Evolutionary conservation across 2,888 invertebrate species (phyloP).

Genomic region (Perizoma affinitatum): DNA sequence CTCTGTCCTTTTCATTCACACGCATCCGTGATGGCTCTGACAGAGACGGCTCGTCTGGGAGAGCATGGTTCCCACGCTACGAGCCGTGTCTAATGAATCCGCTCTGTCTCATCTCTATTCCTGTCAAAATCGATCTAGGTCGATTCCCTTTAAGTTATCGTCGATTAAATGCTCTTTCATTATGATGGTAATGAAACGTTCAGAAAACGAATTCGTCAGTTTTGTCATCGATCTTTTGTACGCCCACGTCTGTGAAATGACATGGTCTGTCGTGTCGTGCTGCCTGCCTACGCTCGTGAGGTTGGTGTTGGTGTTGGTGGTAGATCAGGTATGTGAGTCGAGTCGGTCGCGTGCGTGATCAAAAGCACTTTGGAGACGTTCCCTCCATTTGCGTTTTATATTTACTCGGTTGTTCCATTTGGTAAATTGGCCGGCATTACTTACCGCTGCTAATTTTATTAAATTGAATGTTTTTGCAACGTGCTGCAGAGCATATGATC

Average conservation of each 20-base stretch:
- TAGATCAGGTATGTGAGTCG: constrained; percentile 12
- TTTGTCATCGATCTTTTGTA: constrained; percentile 24
- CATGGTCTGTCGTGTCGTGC: constrained; percentile 13
- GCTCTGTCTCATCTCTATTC: constrained; percentile 34
- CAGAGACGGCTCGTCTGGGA: constrained; percentile 17
- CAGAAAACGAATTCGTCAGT: constrained; percentile 30
- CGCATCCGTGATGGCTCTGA: constrained; percentile 8
- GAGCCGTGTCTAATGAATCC: constrained; percentile 30
- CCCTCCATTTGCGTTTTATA: constrained; percentile 5
- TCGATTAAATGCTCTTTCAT: constrained; percentile 20
- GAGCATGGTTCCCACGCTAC: constrained; percentile 32
- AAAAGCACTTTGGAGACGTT: constrained; percentile 18
- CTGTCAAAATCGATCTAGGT: constrained; percentile 33
- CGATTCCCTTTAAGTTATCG: constrained; percentile 27
- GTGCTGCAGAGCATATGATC: neutral
- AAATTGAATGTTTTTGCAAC: neutral
- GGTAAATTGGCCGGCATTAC: constrained; percentile 15
- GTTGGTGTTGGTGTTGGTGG: neutral
- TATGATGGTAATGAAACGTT: constrained; percentile 28
- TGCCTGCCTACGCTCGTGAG: constrained; percentile 18
- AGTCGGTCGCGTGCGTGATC: constrained; percentile 17
- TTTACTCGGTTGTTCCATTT: constrained; percentile 18
- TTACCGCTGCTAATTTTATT: neutral
- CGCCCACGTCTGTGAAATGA: constrained; percentile 27
- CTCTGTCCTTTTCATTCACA: constrained; percentile 20